Base-by-base conservation (phyloP, 2,113 vertebrate species). In the Orientallactaga bullata region DNA sequence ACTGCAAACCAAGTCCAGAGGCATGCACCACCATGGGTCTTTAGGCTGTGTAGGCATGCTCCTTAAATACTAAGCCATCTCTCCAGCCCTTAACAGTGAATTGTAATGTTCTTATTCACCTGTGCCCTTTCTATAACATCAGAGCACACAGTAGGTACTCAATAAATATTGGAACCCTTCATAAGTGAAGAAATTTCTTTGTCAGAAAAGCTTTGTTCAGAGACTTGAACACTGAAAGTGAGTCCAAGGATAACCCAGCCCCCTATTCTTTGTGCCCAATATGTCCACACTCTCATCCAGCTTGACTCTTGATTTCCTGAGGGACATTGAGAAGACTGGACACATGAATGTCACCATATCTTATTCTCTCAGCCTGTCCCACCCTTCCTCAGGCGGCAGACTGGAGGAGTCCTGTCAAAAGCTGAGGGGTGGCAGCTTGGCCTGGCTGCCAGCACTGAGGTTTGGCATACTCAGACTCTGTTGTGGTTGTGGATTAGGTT, bases 401-500 rank as follows among this genome's bases (percentile, higher is more conserved):
- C 7, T 20, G 28, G 30, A 5, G 68, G 60, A 79, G 23, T 30
- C 18, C 74, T 60, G 94, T 93, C 95, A 93, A 95, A 66, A 18
- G n/a, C 72, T 68, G 47, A 76, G 81, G 88, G 85, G 93, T 88
- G 88, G 55, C 82, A 55, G 37, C 72, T 69, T 73, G 81, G 85
- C 92, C 78, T 17, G 12, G 81, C 61, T 93, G 94, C 96, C 91
- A 97, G 32, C 2, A 85, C 74, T 83, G 63, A 79, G 78, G 84
- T 85, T 86, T 94, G 93, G 96, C 90, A 3, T 39, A 71, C 55
- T 28, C 60, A 61, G 81, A 93, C 93, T 96, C 92, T 95, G 90
- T 74, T 95, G 90, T 95, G 93, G 93, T 93, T 94, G 90, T 61
- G 93, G 83, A 96, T 88, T 92, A 92, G 76, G 83, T 93, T 66